phyloP scores from a whole-genome alignment of 2,888 invertebrate species.

The Nephrotoma appendiculata region DNA sequence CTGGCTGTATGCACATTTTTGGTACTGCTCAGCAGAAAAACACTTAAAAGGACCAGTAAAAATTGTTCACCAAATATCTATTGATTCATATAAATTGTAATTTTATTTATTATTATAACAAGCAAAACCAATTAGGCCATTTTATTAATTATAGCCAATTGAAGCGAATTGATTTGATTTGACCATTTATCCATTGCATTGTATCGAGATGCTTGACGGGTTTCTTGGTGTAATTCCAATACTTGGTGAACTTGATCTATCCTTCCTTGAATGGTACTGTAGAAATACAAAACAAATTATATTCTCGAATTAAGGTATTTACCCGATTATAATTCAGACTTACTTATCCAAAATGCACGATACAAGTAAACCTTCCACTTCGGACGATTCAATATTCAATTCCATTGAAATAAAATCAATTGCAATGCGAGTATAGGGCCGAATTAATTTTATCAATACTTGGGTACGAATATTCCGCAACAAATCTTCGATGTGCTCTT shows the following conservation, averaged over 20 bases:
- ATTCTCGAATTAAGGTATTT: not conserved
- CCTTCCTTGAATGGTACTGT: slow-evolving; percentile 69
- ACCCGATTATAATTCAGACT: slow-evolving; percentile 26
- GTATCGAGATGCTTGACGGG: slow-evolving; percentile 74
- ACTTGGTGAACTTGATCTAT: slow-evolving; percentile 93
- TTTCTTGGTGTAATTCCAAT: slow-evolving; percentile 68
- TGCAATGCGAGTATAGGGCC: slow-evolving; percentile 94
- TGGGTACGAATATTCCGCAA: slow-evolving; percentile 92
- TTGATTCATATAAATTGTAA: not conserved
- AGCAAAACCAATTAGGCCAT: slow-evolving; percentile 48
- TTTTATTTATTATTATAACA: not conserved
- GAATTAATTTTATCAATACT: slow-evolving; percentile 92
- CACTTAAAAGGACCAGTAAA: too few relatives aligned
- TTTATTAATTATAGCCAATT: slow-evolving; percentile 83
- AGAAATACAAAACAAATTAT: slow-evolving; percentile 15
- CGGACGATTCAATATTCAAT: slow-evolving; percentile 80
- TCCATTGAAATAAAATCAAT: slow-evolving; percentile 96
- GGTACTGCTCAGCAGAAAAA: not conserved
- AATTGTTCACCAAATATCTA: not conserved
- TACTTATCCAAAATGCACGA: slow-evolving; percentile 96
- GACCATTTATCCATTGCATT: slow-evolving; percentile 94
- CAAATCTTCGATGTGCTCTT: slow-evolving; percentile 97
- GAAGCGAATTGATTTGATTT: slow-evolving; percentile 72
- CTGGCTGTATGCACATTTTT: not conserved
- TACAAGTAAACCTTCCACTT: slow-evolving; percentile 91